phyloP scores from a whole-genome alignment of 2,113 vertebrate species.

The Mohoua ochrocephala region DNA sequence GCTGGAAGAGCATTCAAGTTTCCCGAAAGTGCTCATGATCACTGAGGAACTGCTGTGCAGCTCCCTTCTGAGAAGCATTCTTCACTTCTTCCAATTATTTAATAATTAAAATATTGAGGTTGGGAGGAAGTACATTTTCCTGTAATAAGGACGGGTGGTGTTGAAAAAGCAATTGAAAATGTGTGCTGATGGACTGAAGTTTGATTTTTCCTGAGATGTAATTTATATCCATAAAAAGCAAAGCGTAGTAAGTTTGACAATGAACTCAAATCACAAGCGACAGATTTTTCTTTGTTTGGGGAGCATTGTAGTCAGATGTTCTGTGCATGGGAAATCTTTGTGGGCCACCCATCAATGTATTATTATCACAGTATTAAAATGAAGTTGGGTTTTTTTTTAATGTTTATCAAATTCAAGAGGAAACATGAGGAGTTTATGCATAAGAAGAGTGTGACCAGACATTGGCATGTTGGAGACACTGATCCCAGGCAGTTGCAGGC shows the following conservation, averaged over 20 bases:
- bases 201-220: background rate
- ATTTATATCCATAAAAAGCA: background rate
- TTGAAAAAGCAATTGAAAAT: background rate
- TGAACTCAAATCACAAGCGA: background rate
- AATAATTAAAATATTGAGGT: background rate
- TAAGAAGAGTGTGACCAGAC: background rate
- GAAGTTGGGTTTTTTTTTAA: background rate
- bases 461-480: background rate
- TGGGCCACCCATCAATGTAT: background rate
- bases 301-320: background rate
- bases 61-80: background rate
- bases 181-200: background rate
- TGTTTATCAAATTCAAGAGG: background rate
- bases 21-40: background rate
- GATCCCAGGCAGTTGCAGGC: background rate
- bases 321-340: background rate
- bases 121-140: background rate
- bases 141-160: background rate
- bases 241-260: fast-evolving
- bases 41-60: background rate
- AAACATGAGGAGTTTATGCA: background rate
- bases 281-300: background rate
- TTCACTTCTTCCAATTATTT: background rate
- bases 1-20: background rate
- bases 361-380: background rate